A percentile compares a stretch with the other conserved stretches of the same genome.
These are phyloP conservation scores for Ditylenchus weischeri DNA, from an alignment of 2,888 invertebrate genomes.

Conservation along the genomic window DNA sequence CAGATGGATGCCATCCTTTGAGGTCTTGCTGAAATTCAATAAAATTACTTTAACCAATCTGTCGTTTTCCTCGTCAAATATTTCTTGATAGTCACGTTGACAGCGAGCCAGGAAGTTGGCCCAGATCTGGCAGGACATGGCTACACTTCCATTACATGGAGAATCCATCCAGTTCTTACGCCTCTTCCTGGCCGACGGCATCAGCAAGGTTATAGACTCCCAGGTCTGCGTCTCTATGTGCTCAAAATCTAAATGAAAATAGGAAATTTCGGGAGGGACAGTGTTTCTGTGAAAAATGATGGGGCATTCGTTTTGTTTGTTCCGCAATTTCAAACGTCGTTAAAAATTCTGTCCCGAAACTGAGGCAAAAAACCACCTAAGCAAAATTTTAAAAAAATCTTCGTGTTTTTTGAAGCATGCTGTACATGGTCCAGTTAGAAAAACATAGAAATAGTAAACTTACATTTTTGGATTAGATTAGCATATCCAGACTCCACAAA, in stretches of 20 bases:
- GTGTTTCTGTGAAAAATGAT: no score
- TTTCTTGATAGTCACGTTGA: constrained; percentile 15
- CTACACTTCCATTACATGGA: constrained; percentile 15
- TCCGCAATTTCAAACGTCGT: no score
- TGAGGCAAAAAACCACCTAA: no score
- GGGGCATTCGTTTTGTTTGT: no score
- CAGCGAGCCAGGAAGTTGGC: constrained; percentile 7
- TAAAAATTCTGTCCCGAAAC: no score
- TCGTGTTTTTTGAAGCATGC: no score
- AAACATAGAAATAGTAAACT: neutral
- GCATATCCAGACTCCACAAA: constrained; percentile 23
- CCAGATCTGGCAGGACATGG: constrained; percentile 14
- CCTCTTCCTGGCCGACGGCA: constrained; percentile 17
- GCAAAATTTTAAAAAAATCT: no score
- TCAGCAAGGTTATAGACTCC: constrained; percentile 8
- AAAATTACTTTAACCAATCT: constrained; percentile 16
- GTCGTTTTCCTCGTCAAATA: constrained; percentile 14
- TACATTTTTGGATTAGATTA: constrained; percentile 18
- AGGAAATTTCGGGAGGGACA: no score
- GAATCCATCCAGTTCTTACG: constrained; percentile 20
- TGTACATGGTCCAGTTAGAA: no score
- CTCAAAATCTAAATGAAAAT: constrained; percentile 20
- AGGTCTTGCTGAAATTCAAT: neutral
- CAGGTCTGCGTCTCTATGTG: constrained; percentile 12
- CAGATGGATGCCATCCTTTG: no score